Base-by-base conservation (phyloP, 2,113 vertebrate species). In the Seriola rivoliana region DNA sequence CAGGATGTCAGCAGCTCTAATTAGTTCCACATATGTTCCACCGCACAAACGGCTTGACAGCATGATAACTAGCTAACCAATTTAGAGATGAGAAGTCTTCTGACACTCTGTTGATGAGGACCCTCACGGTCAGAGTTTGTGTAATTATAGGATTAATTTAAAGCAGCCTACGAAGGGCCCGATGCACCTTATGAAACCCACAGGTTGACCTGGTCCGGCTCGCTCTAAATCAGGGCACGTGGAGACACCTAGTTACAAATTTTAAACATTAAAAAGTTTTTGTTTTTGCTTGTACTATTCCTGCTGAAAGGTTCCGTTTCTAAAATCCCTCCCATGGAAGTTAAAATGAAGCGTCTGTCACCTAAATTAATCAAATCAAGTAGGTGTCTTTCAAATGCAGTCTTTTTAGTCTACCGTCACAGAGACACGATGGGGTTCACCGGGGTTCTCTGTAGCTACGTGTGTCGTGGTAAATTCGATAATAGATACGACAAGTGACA, bases 31-130 rank as follows among this genome's bases (percentile, higher is more conserved):
- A 63, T 23, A 54, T 14, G 29, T 55, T 69, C n/a, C 55, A n/a
- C 23, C 6, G 23, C 50, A 58, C 13, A 21, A 78, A 65, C 11
- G 1, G 11, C 57, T 34, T 17, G 21, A 32, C 50, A 44, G 19
- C 9, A 38, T 44, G 60, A 40, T 34, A 29, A 71, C 58, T 23
- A n/a, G 46, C 19, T 0, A 29, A 42, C 32, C 62, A 78, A 60
- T 40, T 65, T 38, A 68, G 25, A 75, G 54, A 40, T 16, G 40
- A 42, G 44, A 71, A 16, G 52, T 63, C 17, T 7, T 57, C 46
- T 48, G 81, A 59, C 72, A 65, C n/a, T n/a, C 71, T 36, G 67
- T 38, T 77, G 58, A 67, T 54, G 4, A 78, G 63, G 21, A 40
- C 23, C 9, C 7, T 36, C 40, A 42, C 23, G 13, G 25, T 38